A percentile compares a stretch with the other conserved stretches of the same genome.
Evolutionary conservation across 2,113 vertebrate species (phyloP).

Genomic region (Hucho hucho): DNA sequence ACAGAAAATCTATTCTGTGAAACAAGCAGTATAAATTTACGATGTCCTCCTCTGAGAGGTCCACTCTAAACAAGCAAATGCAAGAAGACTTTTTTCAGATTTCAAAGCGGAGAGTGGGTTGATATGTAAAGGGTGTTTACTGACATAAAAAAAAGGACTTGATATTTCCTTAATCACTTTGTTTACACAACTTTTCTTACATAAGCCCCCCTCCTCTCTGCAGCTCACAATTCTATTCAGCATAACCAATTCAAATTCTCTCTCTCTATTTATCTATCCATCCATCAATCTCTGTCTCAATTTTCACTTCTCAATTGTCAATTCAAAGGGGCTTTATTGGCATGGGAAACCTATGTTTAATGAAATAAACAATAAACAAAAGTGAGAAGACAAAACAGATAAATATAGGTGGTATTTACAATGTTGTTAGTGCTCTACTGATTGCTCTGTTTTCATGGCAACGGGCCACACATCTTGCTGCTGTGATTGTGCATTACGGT

Average conservation of each 20-base stretch:
- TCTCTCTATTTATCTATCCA: too few relatives aligned
- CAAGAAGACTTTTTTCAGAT: background rate
- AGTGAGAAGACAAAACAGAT: too few relatives aligned
- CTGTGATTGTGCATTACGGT: too few relatives aligned
- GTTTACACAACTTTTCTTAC: slow-evolving; percentile 36
- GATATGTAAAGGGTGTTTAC: slow-evolving; percentile 8
- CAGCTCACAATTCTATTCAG: slow-evolving; percentile 53
- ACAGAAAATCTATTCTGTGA: slow-evolving; percentile 2
- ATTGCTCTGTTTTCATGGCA: too few relatives aligned
- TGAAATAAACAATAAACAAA: too few relatives aligned
- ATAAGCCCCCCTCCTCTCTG: slow-evolving; percentile 29
- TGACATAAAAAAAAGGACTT: slow-evolving; percentile 10
- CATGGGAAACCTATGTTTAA: slow-evolving; percentile 13
- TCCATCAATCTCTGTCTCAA: too few relatives aligned
- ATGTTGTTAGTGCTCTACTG: too few relatives aligned
- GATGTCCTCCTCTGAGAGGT: background rate
- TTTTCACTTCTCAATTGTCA: too few relatives aligned
- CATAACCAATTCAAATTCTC: slow-evolving; percentile 13
- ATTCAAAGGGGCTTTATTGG: too few relatives aligned
- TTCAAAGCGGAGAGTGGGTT: slow-evolving; percentile 22
- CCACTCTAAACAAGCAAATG: background rate
- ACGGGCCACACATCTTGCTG: too few relatives aligned
- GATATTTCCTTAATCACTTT: slow-evolving; percentile 35
- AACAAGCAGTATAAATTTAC: background rate
- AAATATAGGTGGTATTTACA: too few relatives aligned